Evolutionary conservation across 2,888 invertebrate species (phyloP).

Genomic region (Odontocolon sp.): DNA sequence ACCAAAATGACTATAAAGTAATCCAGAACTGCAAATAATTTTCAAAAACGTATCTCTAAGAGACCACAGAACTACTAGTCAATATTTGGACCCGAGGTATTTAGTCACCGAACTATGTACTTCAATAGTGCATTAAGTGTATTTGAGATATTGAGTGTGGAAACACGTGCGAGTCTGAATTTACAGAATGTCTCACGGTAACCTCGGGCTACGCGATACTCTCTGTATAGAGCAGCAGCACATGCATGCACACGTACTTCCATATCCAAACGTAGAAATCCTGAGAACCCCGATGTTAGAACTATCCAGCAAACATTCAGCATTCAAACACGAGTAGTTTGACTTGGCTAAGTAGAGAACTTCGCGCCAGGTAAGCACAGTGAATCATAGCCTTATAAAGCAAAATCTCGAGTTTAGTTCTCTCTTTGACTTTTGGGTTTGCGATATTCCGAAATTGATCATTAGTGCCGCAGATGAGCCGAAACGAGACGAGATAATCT

Average conservation of each 20-base stretch:
- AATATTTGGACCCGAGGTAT: no score
- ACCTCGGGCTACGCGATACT: conserved; percentile 16
- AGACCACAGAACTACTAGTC: no score
- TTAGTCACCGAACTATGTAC: no score
- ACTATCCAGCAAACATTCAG: conserved; percentile 52
- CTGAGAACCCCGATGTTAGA: conserved; percentile 28
- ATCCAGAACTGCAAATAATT: no score
- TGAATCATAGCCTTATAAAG: not conserved
- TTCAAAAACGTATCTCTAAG: no score
- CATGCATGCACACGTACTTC: no score
- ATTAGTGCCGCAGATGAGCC: not conserved
- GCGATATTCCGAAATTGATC: not conserved
- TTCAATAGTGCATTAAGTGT: no score
- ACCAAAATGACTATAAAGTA: no score
- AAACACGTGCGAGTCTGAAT: conserved; percentile 38
- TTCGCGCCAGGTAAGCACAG: conserved; percentile 32
- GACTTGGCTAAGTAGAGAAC: conserved; percentile 52
- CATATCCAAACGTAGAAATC: conserved; percentile 14
- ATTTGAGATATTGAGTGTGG: no score
- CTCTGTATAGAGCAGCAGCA: not conserved
- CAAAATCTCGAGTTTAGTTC: no score
- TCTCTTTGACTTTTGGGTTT: not conserved
- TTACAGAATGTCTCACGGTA: conserved; percentile 30
- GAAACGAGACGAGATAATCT: conserved; percentile 29
- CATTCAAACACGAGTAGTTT: conserved; percentile 47